Evolutionary conservation across 2,797 vertebrate genomes (phyloP).

Genomic region (Trematomus bernacchii): DNA sequence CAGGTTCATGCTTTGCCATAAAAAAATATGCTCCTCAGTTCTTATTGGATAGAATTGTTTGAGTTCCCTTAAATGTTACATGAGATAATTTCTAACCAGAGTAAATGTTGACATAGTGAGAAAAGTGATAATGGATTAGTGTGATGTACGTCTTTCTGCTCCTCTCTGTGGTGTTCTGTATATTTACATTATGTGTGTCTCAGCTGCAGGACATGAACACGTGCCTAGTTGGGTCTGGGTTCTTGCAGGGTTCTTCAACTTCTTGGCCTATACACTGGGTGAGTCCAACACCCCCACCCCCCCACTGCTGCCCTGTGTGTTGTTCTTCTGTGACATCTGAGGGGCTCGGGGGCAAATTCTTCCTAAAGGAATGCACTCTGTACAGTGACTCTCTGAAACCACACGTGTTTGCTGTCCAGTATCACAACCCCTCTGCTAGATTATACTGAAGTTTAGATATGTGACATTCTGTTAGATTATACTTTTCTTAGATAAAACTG

Average conservation of each 20-base stretch:
- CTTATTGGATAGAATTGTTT: not conserved
- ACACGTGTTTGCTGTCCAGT: not conserved
- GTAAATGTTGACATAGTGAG: not conserved
- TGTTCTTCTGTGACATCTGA: constrained; percentile 17
- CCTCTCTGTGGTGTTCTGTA: constrained; percentile 15
- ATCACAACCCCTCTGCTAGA: not conserved
- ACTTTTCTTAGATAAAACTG: not conserved
- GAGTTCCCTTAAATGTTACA: not conserved
- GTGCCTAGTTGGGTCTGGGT: constrained; percentile 95
- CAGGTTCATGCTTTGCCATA: not conserved
- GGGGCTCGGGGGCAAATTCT: constrained; percentile 17
- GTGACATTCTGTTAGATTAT: not conserved
- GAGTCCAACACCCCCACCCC: constrained; percentile 75
- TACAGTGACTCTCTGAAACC: not conserved
- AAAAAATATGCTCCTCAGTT: not conserved
- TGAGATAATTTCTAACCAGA: not conserved
- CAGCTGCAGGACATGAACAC: constrained; percentile 84
- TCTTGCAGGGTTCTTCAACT: constrained; percentile 95
- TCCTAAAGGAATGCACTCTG: constrained; percentile 15
- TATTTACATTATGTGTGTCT: constrained; percentile 55
- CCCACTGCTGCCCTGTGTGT: constrained; percentile 11
- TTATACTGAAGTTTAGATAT: not conserved
- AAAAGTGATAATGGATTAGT: not conserved
- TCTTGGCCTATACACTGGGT: constrained; percentile 96
- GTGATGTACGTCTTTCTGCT: not conserved